Evolutionary conservation across 2,797 vertebrate genomes (phyloP).

Genomic region (Selene dorsalis): DNA sequence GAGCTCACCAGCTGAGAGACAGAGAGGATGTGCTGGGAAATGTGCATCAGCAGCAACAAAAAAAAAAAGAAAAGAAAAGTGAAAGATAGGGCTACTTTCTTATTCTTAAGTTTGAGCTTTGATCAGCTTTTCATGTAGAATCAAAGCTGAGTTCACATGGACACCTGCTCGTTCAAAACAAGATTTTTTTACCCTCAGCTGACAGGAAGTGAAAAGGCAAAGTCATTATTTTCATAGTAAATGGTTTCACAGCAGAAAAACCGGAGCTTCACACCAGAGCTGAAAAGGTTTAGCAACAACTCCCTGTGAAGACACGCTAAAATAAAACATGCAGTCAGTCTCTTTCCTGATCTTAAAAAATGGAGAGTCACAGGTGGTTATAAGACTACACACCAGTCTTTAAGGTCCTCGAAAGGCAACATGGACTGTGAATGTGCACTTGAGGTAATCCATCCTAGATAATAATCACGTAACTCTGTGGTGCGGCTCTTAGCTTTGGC

Average conservation of each 20-base stretch:
- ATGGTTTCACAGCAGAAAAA: slow-evolving; percentile 44
- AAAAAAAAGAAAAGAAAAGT: slow-evolving; percentile 5
- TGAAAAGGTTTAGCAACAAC: too few species aligned
- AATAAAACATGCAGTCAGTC: too few species aligned
- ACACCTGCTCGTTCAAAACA: slow-evolving; percentile 25
- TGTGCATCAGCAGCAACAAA: slow-evolving; percentile 49
- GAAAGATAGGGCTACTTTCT: slow-evolving; percentile 13
- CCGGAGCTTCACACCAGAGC: slow-evolving; percentile 1
- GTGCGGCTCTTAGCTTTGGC: neutral
- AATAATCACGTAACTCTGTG: neutral
- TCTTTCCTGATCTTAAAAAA: too few species aligned
- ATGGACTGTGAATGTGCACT: too few species aligned
- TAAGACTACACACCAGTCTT: too few species aligned
- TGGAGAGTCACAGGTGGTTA: too few species aligned
- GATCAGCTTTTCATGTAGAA: slow-evolving; percentile 18
- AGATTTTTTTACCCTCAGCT: slow-evolving; percentile 41
- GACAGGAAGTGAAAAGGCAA: slow-evolving; percentile 57
- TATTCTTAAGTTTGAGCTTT: slow-evolving; percentile 18
- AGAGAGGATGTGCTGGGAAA: slow-evolving; percentile 68
- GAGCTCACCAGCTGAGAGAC: slow-evolving; percentile 70
- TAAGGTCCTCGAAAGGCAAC: too few species aligned
- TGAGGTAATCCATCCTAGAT: too few species aligned
- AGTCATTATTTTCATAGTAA: slow-evolving; percentile 44
- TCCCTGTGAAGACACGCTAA: too few species aligned
- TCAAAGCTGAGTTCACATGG: slow-evolving; percentile 9